Evolutionary conservation across 2,888 invertebrate genomes (phyloP).

Genomic region (Trachelus tabidus): DNA sequence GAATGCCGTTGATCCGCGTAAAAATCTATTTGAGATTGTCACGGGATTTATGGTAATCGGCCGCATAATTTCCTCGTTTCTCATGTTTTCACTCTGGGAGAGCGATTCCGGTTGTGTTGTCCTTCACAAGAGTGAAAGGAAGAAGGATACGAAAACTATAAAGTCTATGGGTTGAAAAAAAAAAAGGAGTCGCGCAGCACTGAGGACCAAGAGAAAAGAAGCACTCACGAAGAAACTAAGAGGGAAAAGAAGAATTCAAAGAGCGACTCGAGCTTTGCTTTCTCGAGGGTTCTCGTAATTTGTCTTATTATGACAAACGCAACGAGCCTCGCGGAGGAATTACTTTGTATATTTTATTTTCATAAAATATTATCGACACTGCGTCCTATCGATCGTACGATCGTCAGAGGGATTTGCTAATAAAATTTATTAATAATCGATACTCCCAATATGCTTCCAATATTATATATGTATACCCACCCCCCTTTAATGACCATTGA

Average conservation of each 20-base stretch:
- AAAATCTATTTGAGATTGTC: constrained; percentile 14
- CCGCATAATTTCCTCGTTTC: constrained; percentile 51
- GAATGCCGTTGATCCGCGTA: constrained; percentile 35
- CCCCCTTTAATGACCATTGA: neutral
- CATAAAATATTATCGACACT: neutral
- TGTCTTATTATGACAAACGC: neutral
- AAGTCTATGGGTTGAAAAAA: neutral
- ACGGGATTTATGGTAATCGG: constrained; percentile 48
- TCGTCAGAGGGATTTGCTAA: neutral
- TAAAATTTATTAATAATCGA: neutral
- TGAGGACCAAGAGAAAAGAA: neutral
- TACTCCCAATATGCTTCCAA: neutral
- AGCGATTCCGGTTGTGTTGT: neutral
- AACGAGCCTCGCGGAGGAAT: neutral
- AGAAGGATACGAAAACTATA: neutral
- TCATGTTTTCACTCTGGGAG: constrained; percentile 46
- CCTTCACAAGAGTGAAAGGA: neutral
- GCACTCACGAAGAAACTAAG: too few species aligned
- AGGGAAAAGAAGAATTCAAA: neutral
- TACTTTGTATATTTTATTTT: neutral
- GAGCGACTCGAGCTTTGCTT: neutral
- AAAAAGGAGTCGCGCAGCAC: neutral
- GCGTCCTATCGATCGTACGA: neutral
- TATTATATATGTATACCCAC: neutral
- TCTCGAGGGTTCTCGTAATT: neutral